Evolutionary conservation across 53 echinoderm and acorn worm genomes (phyloP).

Genomic region (Stichopus horrens): DNA sequence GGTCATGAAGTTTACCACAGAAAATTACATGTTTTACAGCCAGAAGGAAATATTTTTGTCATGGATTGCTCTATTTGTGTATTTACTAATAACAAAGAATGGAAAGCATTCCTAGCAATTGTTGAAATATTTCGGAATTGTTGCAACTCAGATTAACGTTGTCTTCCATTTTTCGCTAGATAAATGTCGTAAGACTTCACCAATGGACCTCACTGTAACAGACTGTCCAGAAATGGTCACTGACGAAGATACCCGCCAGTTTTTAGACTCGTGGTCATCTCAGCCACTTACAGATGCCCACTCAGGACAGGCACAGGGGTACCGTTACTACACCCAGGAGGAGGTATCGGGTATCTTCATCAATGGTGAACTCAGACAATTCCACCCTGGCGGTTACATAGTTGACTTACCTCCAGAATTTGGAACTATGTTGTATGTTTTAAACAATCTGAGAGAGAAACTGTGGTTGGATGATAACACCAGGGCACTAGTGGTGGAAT

Average conservation of each 20-base stretch:
- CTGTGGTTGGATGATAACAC: slow-evolving; percentile 38
- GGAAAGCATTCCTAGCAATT: too few relatives aligned
- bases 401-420: slow-evolving; percentile 32
- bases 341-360: background rate
- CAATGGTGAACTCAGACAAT: background rate
- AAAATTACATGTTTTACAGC: too few relatives aligned
- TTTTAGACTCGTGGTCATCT: slow-evolving; percentile 7
- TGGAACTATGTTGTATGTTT: background rate
- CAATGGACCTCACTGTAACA: background rate
- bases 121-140: too few relatives aligned
- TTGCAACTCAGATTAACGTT: background rate
- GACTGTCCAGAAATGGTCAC: background rate
- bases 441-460: slow-evolving; percentile 12
- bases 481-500: slow-evolving; percentile 32
- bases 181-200: slow-evolving; percentile 1
- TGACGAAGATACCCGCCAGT: slow-evolving; percentile 19
- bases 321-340: slow-evolving; percentile 1
- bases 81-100: too few relatives aligned
- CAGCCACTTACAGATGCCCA: background rate
- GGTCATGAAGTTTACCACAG: too few relatives aligned
- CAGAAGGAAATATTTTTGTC: too few relatives aligned
- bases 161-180: background rate
- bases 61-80: too few relatives aligned
- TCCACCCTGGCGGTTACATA: slow-evolving; percentile 40
- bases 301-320: slow-evolving; percentile 20